Conservation (phyloP, 2,113 vertebrate species). For the Poeciliopsis prolifica region DNA sequence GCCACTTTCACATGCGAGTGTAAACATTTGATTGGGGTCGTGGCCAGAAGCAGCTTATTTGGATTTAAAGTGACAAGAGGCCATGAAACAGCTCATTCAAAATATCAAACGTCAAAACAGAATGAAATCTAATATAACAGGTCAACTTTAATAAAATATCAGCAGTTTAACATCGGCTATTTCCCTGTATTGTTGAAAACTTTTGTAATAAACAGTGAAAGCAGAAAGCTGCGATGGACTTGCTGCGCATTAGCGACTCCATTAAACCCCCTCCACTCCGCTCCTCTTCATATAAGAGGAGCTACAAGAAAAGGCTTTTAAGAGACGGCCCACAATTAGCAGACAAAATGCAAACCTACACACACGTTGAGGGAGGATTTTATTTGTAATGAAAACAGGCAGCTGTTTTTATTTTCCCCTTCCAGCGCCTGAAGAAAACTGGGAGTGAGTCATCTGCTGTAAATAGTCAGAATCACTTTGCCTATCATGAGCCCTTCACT, state of each 20-base stretch:
- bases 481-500: slow-evolving; percentile 25
- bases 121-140: no score
- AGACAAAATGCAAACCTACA: slow-evolving; percentile 51
- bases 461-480: slow-evolving; percentile 48
- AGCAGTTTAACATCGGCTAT: not conserved
- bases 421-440: slow-evolving; percentile 30
- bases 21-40: no score
- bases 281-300: slow-evolving; percentile 31
- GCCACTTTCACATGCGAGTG: no score
- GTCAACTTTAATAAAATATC: not conserved
- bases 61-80: no score
- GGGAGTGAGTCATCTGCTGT: slow-evolving; percentile 57
- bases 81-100: no score
- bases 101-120: no score
- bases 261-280: slow-evolving; percentile 31
- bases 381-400: slow-evolving; percentile 70
- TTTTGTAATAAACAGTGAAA: slow-evolving; percentile 1
- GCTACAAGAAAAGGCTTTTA: slow-evolving; percentile 61
- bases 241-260: slow-evolving; percentile 46
- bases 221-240: slow-evolving; percentile 17
- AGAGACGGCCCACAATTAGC: slow-evolving; percentile 64
- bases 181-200: not conserved
- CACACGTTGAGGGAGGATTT: slow-evolving; percentile 44
- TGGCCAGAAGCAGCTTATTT: no score
- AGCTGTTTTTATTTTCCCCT: slow-evolving; percentile 17